Conservation (phyloP, 2,797 vertebrate species). For the Cirrhinus mrigala region DNA sequence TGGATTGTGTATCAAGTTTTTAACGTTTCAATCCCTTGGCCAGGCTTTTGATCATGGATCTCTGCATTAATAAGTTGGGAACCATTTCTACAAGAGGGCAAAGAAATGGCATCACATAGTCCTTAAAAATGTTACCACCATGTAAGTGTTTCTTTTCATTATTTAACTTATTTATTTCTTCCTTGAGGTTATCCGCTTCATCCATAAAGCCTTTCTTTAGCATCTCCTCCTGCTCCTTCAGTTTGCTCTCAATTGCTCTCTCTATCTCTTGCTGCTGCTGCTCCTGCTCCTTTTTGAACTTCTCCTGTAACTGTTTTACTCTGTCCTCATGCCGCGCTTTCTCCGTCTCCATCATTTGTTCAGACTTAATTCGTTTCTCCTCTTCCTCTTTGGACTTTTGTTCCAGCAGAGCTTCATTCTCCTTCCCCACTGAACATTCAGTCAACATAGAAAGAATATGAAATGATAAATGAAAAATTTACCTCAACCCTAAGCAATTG, state of each 20-base stretch:
- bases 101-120: conserved; percentile 6
- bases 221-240: conserved; percentile 58
- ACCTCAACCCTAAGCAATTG: neutral
- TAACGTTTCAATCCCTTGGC: neutral
- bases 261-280: conserved; percentile 48
- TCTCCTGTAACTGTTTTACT: conserved; percentile 45
- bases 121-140: neutral
- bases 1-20: neutral
- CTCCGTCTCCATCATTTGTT: conserved; percentile 44
- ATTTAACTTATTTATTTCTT: conserved; percentile 16
- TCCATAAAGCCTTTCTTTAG: conserved; percentile 54
- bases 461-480: neutral
- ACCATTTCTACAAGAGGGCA: neutral
- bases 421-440: conserved; percentile 52
- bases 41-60: neutral
- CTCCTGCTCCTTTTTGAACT: conserved; percentile 50
- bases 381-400: conserved; percentile 58
- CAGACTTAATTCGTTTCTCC: conserved; percentile 48
- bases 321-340: conserved; percentile 53
- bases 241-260: conserved; percentile 56
- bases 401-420: conserved; percentile 43
- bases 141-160: neutral
- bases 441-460: neutral
- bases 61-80: neutral
- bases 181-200: conserved; percentile 50